These are phyloP conservation scores for Oreamnos americanus DNA, from an alignment of 2,113 vertebrate species.

Conservation along the genomic window DNA sequence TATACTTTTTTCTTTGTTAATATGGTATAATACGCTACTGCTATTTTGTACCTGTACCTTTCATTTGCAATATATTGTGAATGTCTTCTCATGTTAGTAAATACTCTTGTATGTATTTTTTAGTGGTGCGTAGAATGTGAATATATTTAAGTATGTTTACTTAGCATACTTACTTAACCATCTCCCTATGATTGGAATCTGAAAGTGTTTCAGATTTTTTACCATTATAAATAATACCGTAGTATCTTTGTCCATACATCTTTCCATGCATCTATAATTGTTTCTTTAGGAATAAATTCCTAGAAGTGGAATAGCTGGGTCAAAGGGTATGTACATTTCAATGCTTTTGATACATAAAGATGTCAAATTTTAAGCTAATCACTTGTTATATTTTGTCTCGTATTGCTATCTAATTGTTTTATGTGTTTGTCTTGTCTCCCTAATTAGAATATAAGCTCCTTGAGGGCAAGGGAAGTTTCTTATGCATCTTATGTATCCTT, in stretches of 20 bases:
- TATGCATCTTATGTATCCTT: conserved; percentile 1
- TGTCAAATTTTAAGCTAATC: conserved; percentile 68
- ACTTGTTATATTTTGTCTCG: conserved; percentile 67
- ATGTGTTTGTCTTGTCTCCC: conserved; percentile 68
- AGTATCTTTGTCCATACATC: conserved; percentile 64
- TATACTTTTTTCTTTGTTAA: conserved; percentile 29
- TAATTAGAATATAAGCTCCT: conserved; percentile 47
- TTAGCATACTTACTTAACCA: conserved; percentile 60
- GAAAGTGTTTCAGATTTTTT: conserved; percentile 60
- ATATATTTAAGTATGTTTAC: conserved; percentile 60
- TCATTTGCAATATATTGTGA: conserved; percentile 55
- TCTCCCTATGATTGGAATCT: conserved; percentile 39
- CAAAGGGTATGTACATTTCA: conserved; percentile 76
- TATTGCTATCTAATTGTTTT: conserved; percentile 67
- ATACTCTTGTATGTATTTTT: conserved; percentile 41
- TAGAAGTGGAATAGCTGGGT: conserved; percentile 76
- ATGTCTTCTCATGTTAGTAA: conserved; percentile 45
- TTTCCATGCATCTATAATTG: conserved; percentile 63
- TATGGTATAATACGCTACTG: conserved; percentile 18
- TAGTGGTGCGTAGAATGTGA: conserved; percentile 2
- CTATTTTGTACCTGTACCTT: conserved; percentile 32
- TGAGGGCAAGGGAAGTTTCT: conserved; percentile 47
- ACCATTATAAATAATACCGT: conserved; percentile 50
- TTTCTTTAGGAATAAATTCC: conserved; percentile 77
- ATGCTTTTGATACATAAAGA: conserved; percentile 67